phyloP scores from a whole-genome alignment of 2,888 invertebrate species.

The Bugula neritina region DNA sequence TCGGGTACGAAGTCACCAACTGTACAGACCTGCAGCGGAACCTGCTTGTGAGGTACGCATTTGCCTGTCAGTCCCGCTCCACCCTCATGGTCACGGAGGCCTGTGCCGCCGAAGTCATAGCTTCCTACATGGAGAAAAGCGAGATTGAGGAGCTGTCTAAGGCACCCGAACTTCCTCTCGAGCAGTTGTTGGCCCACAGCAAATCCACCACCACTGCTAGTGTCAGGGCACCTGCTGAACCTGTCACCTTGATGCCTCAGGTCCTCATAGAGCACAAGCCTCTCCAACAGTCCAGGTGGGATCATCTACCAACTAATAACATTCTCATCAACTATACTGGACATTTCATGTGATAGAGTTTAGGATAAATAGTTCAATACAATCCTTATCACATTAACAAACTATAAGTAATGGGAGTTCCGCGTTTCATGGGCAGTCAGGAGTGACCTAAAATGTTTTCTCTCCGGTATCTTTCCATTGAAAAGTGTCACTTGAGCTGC shows the following conservation, averaged over 20 bases:
- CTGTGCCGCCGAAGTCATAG: constrained; percentile 45
- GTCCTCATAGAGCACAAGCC: constrained; percentile 21
- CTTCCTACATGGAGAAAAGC: constrained; percentile 45
- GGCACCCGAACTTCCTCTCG: not conserved
- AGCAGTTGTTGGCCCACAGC: not conserved
- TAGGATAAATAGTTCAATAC: too few relatives aligned
- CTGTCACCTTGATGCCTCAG: constrained; percentile 22
- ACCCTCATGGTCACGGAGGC: constrained; percentile 48
- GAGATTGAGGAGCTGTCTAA: constrained; percentile 24
- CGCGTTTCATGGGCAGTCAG: too few relatives aligned
- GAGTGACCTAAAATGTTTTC: too few relatives aligned
- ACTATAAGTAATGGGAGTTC: too few relatives aligned
- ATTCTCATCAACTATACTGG: too few relatives aligned
- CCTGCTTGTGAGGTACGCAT: constrained; percentile 51
- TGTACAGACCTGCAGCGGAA: constrained; percentile 53
- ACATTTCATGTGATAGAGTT: too few relatives aligned
- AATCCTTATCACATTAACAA: too few relatives aligned
- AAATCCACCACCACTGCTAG: not conserved
- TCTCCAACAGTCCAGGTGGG: constrained; percentile 12
- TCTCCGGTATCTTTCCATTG: too few relatives aligned
- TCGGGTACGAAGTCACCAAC: constrained; percentile 45
- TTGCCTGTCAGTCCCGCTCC: constrained; percentile 50
- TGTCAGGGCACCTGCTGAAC: constrained; percentile 13
- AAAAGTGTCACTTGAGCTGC: too few relatives aligned
- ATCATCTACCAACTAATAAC: too few relatives aligned